phyloP scores from a whole-genome alignment of 1,140 invertebrate species.

The Pararge aegeria region DNA sequence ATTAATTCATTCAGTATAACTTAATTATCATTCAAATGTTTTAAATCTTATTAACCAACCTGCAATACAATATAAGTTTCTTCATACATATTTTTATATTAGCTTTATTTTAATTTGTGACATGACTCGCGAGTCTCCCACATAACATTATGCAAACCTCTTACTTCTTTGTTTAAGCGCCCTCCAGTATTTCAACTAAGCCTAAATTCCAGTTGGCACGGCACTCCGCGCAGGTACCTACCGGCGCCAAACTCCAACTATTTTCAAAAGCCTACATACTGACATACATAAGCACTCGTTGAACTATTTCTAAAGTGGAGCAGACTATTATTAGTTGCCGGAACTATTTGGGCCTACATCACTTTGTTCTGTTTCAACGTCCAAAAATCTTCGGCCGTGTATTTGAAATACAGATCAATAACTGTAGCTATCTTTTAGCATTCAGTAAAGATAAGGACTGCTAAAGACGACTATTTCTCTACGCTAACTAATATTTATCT shows the following conservation, averaged over 20 bases:
- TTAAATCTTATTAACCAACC: no score
- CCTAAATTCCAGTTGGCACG: constrained; percentile 1
- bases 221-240: background rate
- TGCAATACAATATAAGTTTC: no score
- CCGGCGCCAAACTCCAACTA: constrained; percentile 1
- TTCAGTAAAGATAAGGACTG: no score
- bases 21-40: no score
- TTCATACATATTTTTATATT: no score
- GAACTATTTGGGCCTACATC: background rate
- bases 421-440: no score
- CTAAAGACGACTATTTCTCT: no score
- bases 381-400: background rate
- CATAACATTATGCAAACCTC: no score
- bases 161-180: constrained; percentile 1
- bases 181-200: constrained; percentile 3
- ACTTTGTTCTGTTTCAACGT: background rate
- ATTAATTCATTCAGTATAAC: no score
- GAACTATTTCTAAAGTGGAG: constrained; percentile 5
- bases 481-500: no score
- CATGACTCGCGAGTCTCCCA: no score
- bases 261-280: background rate
- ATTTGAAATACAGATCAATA: background rate
- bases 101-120: no score
- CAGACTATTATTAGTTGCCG: background rate
- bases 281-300: constrained; percentile 2